A percentile compares a stretch with the other conserved stretches of the same genome.
These are phyloP conservation scores for Leiothrix lutea DNA, from an alignment of 2,113 vertebrate species.

Conservation along the genomic window DNA sequence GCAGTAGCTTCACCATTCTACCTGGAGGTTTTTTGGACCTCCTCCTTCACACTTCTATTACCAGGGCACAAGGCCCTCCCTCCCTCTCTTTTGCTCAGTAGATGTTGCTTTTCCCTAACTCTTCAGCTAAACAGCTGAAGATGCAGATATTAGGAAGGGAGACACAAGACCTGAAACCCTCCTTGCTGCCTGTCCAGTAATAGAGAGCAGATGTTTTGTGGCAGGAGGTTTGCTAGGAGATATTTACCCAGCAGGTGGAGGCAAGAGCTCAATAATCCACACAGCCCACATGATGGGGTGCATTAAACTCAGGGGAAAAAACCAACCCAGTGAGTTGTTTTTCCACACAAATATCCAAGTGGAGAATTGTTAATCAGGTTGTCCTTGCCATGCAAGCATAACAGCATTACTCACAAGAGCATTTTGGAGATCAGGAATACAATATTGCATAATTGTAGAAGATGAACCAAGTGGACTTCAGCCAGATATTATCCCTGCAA, in stretches of 20 bases:
- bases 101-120: neutral
- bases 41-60: neutral
- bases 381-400: neutral
- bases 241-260: slow-evolving; percentile 62
- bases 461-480: neutral
- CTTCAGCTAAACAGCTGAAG: neutral
- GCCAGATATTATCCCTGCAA: neutral
- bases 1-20: neutral
- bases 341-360: neutral
- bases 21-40: neutral
- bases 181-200: neutral
- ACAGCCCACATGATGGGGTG: neutral
- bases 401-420: neutral
- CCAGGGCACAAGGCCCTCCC: neutral
- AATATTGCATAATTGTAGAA: neutral
- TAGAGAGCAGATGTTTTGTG: neutral
- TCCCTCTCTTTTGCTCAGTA: neutral
- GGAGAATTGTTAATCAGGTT: neutral
- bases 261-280: slow-evolving; percentile 25
- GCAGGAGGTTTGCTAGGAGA: neutral
- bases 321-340: neutral
- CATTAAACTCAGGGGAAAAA: neutral
- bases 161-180: neutral
- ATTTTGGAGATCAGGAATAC: slow-evolving; percentile 12
- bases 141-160: neutral